Evolutionary conservation across 2,888 invertebrate species (phyloP), one percentile per base, ranked within the genome.

Genomic region (Eupsilia transversa): DNA sequence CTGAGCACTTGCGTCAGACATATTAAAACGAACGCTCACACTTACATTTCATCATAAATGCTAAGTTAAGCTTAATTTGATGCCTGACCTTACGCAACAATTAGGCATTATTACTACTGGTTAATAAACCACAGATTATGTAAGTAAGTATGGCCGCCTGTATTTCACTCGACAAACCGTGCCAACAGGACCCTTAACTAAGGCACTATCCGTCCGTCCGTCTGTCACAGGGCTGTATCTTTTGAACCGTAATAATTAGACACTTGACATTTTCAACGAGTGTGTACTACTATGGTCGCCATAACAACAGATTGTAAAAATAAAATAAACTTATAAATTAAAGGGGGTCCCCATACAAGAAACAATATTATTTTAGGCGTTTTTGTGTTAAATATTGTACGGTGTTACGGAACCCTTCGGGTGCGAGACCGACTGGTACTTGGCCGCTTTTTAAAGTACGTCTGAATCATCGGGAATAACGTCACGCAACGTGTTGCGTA

Each of bases 401-500:
- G 2, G 30, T 30, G 7, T 4, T 41, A 43, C 63, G 7, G 27
- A 63, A 27, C 41, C 41, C 41, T 43, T 23, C 23, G 23, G 23
- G 30, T 14, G 4, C 14, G 0, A 30, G 7, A 23, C 7, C 3
- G 2, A 30, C 0, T 64, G 9, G 12, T 14, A 14, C 23, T 30
- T 14, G 14, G 23, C 14, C 23, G 4, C 27, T 30, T 64, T 64
- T 33, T 46, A 43, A 23, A 30, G 14, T 23, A 17, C 91, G 91
- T 72, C 77, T 83, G 86, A 82, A 65, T 86, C 86, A 87, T 86
- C 69, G 70, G 78, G 72, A 87, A 81, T 75, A 82, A 61, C 67
- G 74, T 86, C 88, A 87, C 87, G 88, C 71, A 72, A 81, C 78
- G 12, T 27, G 80, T 86, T 83, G 74, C 82, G 76, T 65, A 80